A percentile compares a stretch with the other conserved stretches of the same genome.
Conservation (phyloP, 2,888 invertebrate genomes). For the Pollenia griseotomentosa region DNA sequence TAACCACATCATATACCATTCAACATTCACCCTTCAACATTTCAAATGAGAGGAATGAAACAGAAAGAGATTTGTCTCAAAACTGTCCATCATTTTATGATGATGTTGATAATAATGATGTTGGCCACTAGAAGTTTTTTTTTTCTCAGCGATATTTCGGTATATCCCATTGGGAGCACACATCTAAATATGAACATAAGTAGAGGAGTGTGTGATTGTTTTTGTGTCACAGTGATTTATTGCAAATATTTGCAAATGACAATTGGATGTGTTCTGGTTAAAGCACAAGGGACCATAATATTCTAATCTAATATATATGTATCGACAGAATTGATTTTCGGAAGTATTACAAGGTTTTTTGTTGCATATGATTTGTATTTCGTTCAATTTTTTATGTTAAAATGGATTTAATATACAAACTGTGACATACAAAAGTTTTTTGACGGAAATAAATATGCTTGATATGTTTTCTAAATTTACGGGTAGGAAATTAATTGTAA, state of each 20-base stretch:
- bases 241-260: slow-evolving; percentile 74
- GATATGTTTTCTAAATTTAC: not conserved
- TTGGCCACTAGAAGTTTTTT: slow-evolving; percentile 50
- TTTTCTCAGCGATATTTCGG: not conserved
- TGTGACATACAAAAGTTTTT: not conserved
- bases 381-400: slow-evolving; percentile 24
- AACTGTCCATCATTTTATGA: slow-evolving; percentile 69
- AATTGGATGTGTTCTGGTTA: slow-evolving; percentile 59
- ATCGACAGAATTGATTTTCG: slow-evolving; percentile 25
- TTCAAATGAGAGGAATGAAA: slow-evolving; percentile 19
- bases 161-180: not conserved
- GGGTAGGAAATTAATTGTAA: not conserved
- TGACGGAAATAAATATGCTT: not conserved
- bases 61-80: slow-evolving; percentile 39
- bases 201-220: slow-evolving; percentile 42
- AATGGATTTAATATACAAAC: slow-evolving; percentile 19
- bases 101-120: slow-evolving; percentile 61
- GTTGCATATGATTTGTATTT: slow-evolving; percentile 14
- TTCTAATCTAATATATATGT: slow-evolving; percentile 35
- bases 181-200: not conserved
- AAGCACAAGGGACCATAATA: slow-evolving; percentile 60
- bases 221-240: slow-evolving; percentile 72
- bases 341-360: slow-evolving; percentile 42
- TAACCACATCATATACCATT: slow-evolving; percentile 58
- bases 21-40: slow-evolving; percentile 31